These are phyloP conservation scores for Pomacea maculata DNA, from an alignment of 1,140 invertebrate species.

Conservation along the genomic window DNA sequence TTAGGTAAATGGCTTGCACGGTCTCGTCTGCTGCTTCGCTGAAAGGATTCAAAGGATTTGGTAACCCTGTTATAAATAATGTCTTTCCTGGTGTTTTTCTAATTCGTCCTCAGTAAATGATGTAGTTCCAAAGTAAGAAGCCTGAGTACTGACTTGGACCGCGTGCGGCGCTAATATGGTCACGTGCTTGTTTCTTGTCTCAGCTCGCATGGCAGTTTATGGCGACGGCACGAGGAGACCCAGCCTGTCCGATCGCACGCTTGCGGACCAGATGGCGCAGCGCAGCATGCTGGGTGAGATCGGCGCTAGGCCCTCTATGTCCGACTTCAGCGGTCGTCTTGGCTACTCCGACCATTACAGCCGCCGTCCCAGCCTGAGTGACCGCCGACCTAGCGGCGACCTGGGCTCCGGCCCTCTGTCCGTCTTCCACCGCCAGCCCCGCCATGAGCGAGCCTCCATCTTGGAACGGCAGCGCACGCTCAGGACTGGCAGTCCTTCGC, in stretches of 20 bases:
- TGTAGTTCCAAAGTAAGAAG: too few species aligned
- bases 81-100: too few species aligned
- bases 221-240: constrained; percentile 20
- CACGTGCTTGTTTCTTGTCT: too few species aligned
- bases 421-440: constrained; percentile 27
- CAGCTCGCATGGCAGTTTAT: neutral
- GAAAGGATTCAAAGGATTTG: too few species aligned
- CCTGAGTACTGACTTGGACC: too few species aligned
- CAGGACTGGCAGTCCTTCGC: constrained; percentile 48
- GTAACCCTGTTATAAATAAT: too few species aligned
- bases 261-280: constrained; percentile 14
- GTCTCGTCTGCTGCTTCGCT: too few species aligned
- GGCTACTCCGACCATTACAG: constrained; percentile 17
- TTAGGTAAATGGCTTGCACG: too few species aligned
- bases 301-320: constrained; percentile 31
- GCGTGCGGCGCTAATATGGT: too few species aligned
- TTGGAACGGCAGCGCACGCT: constrained; percentile 33
- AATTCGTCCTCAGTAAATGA: too few species aligned
- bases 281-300: constrained; percentile 32
- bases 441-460: neutral
- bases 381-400: constrained; percentile 15
- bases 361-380: constrained; percentile 27
- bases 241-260: constrained; percentile 34
- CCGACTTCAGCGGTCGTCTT: constrained; percentile 27
- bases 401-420: constrained; percentile 13